These are phyloP conservation scores for Agrotis clavis DNA, from an alignment of 2,888 invertebrate species.

Conservation along the genomic window DNA sequence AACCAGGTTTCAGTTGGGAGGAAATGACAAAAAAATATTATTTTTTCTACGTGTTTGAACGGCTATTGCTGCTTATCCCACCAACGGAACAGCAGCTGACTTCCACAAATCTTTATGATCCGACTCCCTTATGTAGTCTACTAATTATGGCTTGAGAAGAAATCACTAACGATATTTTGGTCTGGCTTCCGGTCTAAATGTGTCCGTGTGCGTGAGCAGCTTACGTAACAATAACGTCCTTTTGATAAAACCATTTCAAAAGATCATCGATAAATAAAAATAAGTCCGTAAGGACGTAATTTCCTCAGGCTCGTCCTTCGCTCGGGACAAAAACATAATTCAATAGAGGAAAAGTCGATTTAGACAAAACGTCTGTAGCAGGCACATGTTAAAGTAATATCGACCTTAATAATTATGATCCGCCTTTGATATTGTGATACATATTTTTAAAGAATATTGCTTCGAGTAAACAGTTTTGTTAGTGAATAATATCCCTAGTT, in stretches of 20 bases:
- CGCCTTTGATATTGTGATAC: conserved; percentile 36
- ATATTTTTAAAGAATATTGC: conserved; percentile 17
- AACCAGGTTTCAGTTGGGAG: no score
- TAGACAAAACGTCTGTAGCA: conserved; percentile 58
- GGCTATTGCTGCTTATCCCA: no score
- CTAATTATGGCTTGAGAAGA: no score
- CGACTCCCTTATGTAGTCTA: no score
- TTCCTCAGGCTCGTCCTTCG: conserved; percentile 31
- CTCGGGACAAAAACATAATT: conserved; percentile 48
- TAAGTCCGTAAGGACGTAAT: conserved; percentile 28
- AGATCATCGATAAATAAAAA: conserved; percentile 27
- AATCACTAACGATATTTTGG: no score
- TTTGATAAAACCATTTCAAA: conserved; percentile 43
- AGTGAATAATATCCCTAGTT: conserved; percentile 21
- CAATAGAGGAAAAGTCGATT: conserved; percentile 53
- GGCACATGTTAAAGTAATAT: conserved; percentile 48
- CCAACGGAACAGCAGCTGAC: no score
- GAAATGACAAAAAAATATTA: no score
- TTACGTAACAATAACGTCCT: conserved; percentile 19
- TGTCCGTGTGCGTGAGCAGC: conserved; percentile 16
- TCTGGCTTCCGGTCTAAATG: no score
- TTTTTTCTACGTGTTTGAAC: no score
- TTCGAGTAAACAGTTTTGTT: conserved; percentile 16
- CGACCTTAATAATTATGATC: conserved; percentile 44
- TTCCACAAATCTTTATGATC: no score